phyloP scores from a whole-genome alignment of 1,140 invertebrate genomes.

The Meloidogyne chitwoodi region DNA sequence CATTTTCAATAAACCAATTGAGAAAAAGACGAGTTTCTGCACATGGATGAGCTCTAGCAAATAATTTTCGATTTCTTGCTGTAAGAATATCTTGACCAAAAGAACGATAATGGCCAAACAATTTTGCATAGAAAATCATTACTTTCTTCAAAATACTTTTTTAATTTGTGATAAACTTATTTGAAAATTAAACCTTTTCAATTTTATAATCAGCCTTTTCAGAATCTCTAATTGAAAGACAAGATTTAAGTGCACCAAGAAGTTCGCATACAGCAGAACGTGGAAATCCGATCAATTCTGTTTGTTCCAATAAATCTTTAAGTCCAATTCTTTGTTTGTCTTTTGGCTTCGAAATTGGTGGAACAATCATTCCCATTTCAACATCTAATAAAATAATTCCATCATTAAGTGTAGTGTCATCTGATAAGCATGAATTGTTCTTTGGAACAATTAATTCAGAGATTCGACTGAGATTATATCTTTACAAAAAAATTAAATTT shows the following conservation, averaged over 20 bases:
- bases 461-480: slow-evolving; percentile 33
- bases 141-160: slow-evolving; percentile 22
- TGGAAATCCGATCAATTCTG: slow-evolving; percentile 34
- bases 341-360: slow-evolving; percentile 16
- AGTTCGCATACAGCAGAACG: slow-evolving; percentile 32
- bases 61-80: slow-evolving; percentile 37
- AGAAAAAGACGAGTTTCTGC: slow-evolving; percentile 33
- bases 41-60: slow-evolving; percentile 33
- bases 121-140: slow-evolving; percentile 41
- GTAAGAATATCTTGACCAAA: slow-evolving; percentile 36
- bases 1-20: slow-evolving; percentile 33
- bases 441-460: slow-evolving; percentile 16
- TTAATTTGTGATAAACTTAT: slow-evolving; percentile 2
- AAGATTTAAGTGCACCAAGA: slow-evolving; percentile 24
- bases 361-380: slow-evolving; percentile 40
- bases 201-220: slow-evolving; percentile 40
- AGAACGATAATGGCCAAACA: slow-evolving; percentile 36
- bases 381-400: slow-evolving; percentile 36
- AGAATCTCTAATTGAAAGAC: slow-evolving; percentile 29
- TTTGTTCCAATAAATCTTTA: slow-evolving; percentile 36
- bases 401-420: slow-evolving; percentile 20
- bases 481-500: too few species aligned
- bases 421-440: background rate
- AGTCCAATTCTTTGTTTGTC: slow-evolving; percentile 1
- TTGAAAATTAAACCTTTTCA: slow-evolving; percentile 21